phyloP scores from a whole-genome alignment of 1,140 invertebrate species.

The Cotesia vestalis region DNA sequence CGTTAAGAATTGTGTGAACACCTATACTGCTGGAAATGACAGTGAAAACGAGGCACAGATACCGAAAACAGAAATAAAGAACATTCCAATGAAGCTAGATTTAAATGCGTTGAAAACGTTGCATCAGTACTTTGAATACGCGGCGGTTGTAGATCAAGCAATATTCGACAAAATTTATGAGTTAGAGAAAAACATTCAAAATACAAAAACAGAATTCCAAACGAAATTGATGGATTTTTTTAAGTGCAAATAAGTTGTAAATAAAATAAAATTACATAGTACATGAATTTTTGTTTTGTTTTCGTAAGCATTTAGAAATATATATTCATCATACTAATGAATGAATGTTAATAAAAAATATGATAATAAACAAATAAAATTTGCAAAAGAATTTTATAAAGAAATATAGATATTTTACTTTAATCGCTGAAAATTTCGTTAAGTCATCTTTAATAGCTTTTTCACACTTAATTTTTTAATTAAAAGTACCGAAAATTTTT shows the following conservation, averaged over 20 bases:
- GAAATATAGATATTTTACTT: no score
- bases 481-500: no score
- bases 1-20: slow-evolving; percentile 32
- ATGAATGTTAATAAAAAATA: no score
- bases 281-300: slow-evolving; percentile 1
- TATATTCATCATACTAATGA: no score
- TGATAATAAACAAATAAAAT: no score
- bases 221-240: slow-evolving; percentile 32
- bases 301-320: slow-evolving; percentile 11
- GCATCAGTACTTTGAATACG: slow-evolving; percentile 33
- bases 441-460: no score
- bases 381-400: no score
- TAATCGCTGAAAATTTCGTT: no score
- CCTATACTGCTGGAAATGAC: slow-evolving; percentile 24
- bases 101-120: slow-evolving; percentile 36
- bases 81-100: slow-evolving; percentile 37
- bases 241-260: slow-evolving; percentile 14
- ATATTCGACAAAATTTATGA: slow-evolving; percentile 39
- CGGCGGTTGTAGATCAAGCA: slow-evolving; percentile 27
- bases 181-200: slow-evolving; percentile 32
- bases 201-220: slow-evolving; percentile 33
- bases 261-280: slow-evolving; percentile 2
- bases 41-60: slow-evolving; percentile 35
- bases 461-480: no score
- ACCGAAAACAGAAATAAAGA: slow-evolving; percentile 27